Percentiles rank a stretch among this genome's conserved stretches.
Evolutionary conservation across 2,113 vertebrate genomes (phyloP).

Genomic region (Semicossyphus pulcher): DNA sequence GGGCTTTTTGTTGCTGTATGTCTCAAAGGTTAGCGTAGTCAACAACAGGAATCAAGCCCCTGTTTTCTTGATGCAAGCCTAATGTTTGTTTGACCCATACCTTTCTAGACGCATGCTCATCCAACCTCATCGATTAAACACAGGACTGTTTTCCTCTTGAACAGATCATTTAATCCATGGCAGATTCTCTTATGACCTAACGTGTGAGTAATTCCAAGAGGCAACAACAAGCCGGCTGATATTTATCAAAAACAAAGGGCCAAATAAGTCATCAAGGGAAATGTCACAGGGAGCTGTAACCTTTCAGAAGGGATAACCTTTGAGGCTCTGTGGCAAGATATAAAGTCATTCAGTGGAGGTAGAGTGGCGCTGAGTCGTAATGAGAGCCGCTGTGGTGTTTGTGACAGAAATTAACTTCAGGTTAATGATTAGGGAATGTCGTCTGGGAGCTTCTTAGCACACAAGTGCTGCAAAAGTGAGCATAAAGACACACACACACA

Average conservation of each 20-base stretch:
- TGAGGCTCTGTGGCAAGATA: slow-evolving; percentile 55
- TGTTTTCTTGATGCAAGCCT: too few species aligned
- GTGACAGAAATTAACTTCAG: slow-evolving; percentile 64
- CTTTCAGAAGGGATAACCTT: slow-evolving; percentile 73
- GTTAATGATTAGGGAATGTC: slow-evolving; percentile 55
- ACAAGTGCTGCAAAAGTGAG: slow-evolving; percentile 2
- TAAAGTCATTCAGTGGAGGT: slow-evolving; percentile 51
- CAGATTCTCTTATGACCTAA: slow-evolving; percentile 42
- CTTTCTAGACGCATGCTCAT: not conserved
- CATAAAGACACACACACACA: slow-evolving; percentile 10
- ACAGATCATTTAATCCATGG: slow-evolving; percentile 18
- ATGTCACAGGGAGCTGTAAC: slow-evolving; percentile 74
- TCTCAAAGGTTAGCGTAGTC: not conserved
- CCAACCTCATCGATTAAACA: slow-evolving; percentile 33
- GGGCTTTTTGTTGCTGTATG: not conserved
- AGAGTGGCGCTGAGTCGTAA: slow-evolving; percentile 49
- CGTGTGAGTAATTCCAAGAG: slow-evolving; percentile 40
- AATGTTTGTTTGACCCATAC: not conserved
- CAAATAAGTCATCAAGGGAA: slow-evolving; percentile 73
- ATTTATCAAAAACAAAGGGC: slow-evolving; percentile 67
- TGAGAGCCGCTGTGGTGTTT: slow-evolving; percentile 48
- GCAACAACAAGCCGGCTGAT: slow-evolving; percentile 58
- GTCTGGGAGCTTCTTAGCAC: slow-evolving; percentile 21
- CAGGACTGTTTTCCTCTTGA: slow-evolving; percentile 23
- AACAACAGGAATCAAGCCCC: not conserved